Base-by-base conservation (phyloP, 2,113 vertebrate species). In the Tauraco erythrolophus region DNA sequence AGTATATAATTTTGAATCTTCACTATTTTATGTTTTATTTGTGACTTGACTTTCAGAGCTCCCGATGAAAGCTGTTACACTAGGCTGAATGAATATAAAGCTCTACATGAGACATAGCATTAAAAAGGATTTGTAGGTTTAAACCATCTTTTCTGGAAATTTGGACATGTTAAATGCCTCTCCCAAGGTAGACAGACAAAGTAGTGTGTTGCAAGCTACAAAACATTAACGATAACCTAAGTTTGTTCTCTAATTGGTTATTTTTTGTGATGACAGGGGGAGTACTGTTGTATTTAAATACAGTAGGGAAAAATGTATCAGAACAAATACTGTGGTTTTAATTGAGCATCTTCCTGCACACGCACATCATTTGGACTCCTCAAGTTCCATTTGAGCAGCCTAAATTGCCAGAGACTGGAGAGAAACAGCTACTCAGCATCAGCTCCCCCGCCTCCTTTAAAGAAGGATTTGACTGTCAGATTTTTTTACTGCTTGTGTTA, bases 41-140 rank as follows among this genome's bases (percentile, higher is more conserved):
- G 9, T 81, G 7, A 10, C 12, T 60, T 75, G 35, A 48, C 14
- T 80, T 79, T 71, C 18, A 50, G n/a, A 84, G 8, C 14, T 94
- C 10, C 33, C 46, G n/a, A 64, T 50, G 15, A 46, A 18, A 27
- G 48, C 11, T 1, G 0, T 37, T 85, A 31, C 2, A 15, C 6
- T 50, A 83, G 64, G 6, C 15, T 33, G 2, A n/a, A 43, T 70
- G 37, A 41, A 43, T 78, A 64, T 28, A 54, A 88, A 79, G 14
- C 11, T 82, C 27, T 78, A 4, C 56, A 48, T 43, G 37, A 68
- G 13, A 60, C 6, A 35, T 17, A 72, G 27, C 8, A 66, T 58
- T 61, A 35, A 93, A 39, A 65, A 1, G 7, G 5, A 64, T 65
- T 74, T 80, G 18, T 39, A 60, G 2, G 5, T 75, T 81, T 54